Base-by-base conservation (phyloP, 2,888 invertebrate genomes). In the Xestia rhomboidea region DNA sequence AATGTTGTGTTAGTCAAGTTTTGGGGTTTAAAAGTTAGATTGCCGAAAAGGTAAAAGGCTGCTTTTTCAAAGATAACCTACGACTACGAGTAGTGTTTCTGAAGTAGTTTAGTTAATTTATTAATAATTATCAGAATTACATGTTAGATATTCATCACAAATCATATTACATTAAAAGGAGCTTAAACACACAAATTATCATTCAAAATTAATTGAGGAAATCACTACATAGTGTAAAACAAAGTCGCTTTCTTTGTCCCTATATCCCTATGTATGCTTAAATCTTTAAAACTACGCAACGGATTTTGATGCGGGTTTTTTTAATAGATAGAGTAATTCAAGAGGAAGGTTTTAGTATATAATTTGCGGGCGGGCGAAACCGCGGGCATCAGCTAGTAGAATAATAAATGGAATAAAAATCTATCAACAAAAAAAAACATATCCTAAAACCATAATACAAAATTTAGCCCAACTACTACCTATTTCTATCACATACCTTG, bases 1-100 rank as follows among this genome's bases (percentile, higher is more conserved):
- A 74, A 82, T 80, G 71, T 72, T 46, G 60, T 68, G 49, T 44
- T 69, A 30, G 21, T 41, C 10, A 62, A 57, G 57, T 79, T 82
- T 67, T 49, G 41, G 21, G 72, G 24, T 44, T 57, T 34, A 51
- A 51, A 66, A 66, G 27, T 60, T 66, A 34, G 27, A 60, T 76
- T 34, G n/a, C 24, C 21, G 41, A 38, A 74, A 60, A 49, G 41
- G 34, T 27, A 34, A 27, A 27, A 15, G 15, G 5, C 41, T 44
- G 11, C 62, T 41, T 41, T 69, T 15, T n/a, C 41, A 64, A 38
- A 51, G 49, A 68, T 49, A 34, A n/a, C 46, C n/a, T 38, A 27
- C 24, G 38, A 38, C 63, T 64, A 27, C 15, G n/a, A n/a, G 15
- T 15, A 38, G 15, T 24, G 21, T 38, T 38, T 64, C 11, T 38